These are phyloP conservation scores for Oryzias dopingdopingensis DNA, from an alignment of 2,797 vertebrate species.

Conservation along the genomic window DNA sequence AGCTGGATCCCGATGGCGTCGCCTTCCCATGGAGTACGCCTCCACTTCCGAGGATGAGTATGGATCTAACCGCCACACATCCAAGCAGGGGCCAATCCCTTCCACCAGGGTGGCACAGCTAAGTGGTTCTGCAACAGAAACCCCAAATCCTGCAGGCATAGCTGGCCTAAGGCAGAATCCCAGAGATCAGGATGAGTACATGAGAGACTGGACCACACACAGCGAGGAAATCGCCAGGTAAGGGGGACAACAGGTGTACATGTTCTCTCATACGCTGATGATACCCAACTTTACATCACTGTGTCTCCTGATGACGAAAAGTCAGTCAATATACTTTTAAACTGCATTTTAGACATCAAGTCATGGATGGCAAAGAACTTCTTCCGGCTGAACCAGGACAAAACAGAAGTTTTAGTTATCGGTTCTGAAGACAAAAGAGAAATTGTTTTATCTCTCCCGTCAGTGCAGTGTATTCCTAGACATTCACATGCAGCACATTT, in stretches of 20 bases:
- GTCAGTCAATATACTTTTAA: no score
- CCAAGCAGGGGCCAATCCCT: constrained; percentile 83
- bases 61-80: constrained; percentile 92
- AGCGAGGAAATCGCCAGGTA: constrained; percentile 97
- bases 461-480: no score
- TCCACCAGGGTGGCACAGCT: constrained; percentile 82
- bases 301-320: no score
- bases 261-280: not conserved
- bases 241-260: constrained; percentile 32
- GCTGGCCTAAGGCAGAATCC: constrained; percentile 82
- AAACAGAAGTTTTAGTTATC: no score
- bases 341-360: no score
- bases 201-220: constrained; percentile 95
- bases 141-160: constrained; percentile 72
- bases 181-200: constrained; percentile 93
- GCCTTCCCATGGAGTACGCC: constrained; percentile 92
- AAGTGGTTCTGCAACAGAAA: constrained; percentile 82
- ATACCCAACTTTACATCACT: no score
- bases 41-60: constrained; percentile 99
- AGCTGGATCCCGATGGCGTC: constrained; percentile 91
- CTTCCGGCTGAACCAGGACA: no score
- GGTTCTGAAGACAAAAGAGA: no score
- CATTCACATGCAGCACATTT: no score
- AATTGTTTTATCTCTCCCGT: no score
- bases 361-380: no score